phyloP scores from a whole-genome alignment of 2,797 vertebrate genomes.

The Lacerta viridis region DNA sequence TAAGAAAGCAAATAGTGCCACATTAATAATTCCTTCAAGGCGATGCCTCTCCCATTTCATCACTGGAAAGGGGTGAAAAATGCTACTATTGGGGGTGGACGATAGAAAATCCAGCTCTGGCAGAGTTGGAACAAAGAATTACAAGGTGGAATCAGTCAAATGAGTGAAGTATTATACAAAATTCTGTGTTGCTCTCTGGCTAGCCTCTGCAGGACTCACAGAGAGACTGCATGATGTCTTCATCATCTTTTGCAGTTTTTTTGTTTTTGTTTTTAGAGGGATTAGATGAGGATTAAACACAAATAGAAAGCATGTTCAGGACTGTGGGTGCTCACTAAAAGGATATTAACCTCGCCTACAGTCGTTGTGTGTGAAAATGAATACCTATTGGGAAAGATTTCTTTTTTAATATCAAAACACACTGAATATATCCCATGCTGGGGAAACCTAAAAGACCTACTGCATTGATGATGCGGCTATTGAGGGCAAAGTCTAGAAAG shows the following conservation, averaged over 20 bases:
- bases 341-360: background rate
- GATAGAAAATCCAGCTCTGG: fast-evolving
- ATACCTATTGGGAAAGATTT: background rate
- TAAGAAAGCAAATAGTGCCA: constrained; percentile 15
- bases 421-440: background rate
- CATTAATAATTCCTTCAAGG: background rate
- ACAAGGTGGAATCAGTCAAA: background rate
- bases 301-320: background rate
- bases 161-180: background rate
- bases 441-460: background rate
- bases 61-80: background rate
- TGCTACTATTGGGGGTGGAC: background rate
- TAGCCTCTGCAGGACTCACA: background rate
- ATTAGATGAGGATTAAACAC: background rate
- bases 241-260: background rate
- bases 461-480: background rate
- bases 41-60: fast-evolving
- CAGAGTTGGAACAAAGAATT: background rate
- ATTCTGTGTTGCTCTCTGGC: background rate
- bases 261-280: too few relatives aligned
- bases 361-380: background rate
- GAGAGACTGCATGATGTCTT: constrained; percentile 8
- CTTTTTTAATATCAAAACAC: background rate
- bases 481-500: background rate
- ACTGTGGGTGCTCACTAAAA: background rate